Evolutionary conservation across 2,113 vertebrate genomes (phyloP), one percentile per base, ranked within the genome.

Genomic region (Gymnogyps californianus): DNA sequence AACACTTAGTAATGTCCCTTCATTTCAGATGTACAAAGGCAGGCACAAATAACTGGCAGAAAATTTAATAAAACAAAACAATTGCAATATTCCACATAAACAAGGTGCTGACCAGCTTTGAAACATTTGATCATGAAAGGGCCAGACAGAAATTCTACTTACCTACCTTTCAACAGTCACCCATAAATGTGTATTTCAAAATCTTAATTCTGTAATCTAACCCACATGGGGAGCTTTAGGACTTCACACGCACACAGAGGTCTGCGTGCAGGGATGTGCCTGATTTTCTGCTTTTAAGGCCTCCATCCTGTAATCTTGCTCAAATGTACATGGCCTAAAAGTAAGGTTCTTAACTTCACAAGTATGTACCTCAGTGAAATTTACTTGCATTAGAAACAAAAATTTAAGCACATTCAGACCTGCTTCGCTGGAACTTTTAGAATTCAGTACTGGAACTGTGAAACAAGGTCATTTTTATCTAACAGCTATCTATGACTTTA

Each of bases 11-110:
- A 64, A 75, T 2, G 10, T 78, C 91, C 81, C 89, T 85, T 87
- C 87, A 3, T 55, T 78, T 64, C 91, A 76, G 89, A 70, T 38
- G 52, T 93, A 69, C 89, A 72, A 89, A 91, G 74, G 61, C 71
- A 87, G 77, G 89, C 80, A 61, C 65, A 59, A 87, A 70, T 28
- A 77, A 91, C 61, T 8, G 57, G 54, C 25, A 44, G 49, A n/a
- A 80, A 83, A 61, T 54, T 2, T 24, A 87, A 46, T 77, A 77
- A 62, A 69, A 47, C 28, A 38, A 78, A 87, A 38, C 75, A 57
- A 52, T 9, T 12, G 3, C 47, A 31, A 55, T 25, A 72, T 61
- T 83, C 57, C 66, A 59, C 62, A 40, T 4, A 64, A 91, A 59
- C 67, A 77, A 54, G 32, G 81, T 7, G 57, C 9, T 12, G 65